These are phyloP conservation scores for Drosophila funebris DNA, from an alignment of 1,140 invertebrate genomes.

Conservation along the genomic window DNA sequence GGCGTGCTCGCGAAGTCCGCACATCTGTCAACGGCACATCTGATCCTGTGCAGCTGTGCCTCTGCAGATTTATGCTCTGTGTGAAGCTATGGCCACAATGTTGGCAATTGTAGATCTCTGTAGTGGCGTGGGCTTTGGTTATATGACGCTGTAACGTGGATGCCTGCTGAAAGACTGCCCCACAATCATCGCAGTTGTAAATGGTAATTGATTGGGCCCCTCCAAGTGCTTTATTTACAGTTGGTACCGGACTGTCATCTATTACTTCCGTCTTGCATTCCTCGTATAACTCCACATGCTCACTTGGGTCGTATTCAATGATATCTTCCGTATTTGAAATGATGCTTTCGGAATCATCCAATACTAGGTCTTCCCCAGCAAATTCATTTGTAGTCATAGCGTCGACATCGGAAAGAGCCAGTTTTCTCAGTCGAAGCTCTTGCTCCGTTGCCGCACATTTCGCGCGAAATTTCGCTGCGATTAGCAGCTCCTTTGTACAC, in stretches of 20 bases:
- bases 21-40: background rate
- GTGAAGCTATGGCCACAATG: conserved; percentile 48
- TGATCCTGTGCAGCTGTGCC: conserved; percentile 29
- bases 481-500: conserved; percentile 59
- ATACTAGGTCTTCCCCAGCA: background rate
- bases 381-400: background rate
- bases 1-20: background rate
- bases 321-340: conserved; percentile 11
- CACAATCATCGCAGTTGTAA: conserved; percentile 55
- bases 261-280: conserved; percentile 5
- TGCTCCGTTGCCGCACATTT: conserved; percentile 52
- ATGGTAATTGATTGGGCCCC: background rate
- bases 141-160: conserved; percentile 48
- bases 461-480: conserved; percentile 56
- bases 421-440: background rate
- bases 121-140: conserved; percentile 26
- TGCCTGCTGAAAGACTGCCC: conserved; percentile 51
- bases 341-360: background rate
- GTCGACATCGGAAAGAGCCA: background rate
- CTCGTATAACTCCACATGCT: conserved; percentile 14
- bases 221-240: too few species aligned
- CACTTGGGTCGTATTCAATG: conserved; percentile 39
- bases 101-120: conserved; percentile 22
- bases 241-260: background rate
- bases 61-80: background rate